Evolutionary conservation across 2,113 vertebrate genomes (phyloP).

Genomic region (Pollachius pollachius): DNA sequence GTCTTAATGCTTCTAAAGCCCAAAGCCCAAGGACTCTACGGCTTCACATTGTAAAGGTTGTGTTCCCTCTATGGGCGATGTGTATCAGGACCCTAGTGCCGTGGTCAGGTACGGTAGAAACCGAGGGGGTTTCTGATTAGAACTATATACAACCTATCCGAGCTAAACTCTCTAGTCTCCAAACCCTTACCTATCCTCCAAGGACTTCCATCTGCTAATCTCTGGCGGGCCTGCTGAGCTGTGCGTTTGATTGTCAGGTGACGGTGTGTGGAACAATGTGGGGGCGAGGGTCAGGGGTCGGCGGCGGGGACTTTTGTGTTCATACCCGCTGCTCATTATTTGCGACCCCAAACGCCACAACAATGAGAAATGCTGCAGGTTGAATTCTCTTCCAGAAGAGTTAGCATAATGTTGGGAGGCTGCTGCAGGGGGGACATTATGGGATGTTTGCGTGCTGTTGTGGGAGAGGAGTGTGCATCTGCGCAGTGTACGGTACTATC

Average conservation of each 20-base stretch:
- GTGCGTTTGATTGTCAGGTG: slow-evolving; percentile 29
- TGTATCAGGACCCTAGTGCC: too few relatives aligned
- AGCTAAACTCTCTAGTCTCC: too few relatives aligned
- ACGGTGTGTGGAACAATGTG: slow-evolving; percentile 9
- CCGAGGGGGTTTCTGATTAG: too few relatives aligned
- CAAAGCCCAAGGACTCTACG: too few relatives aligned
- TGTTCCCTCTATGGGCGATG: too few relatives aligned
- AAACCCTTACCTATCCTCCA: too few relatives aligned
- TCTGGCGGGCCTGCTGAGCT: slow-evolving; percentile 45
- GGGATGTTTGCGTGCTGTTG: slow-evolving; percentile 27
- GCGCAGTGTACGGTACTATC: neutral
- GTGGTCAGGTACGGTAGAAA: too few relatives aligned
- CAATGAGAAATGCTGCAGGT: slow-evolving; percentile 75
- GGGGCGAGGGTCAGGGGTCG: too few relatives aligned
- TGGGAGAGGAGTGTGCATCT: neutral
- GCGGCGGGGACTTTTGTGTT: slow-evolving; percentile 54
- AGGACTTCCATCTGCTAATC: too few relatives aligned
- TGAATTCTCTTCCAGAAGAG: slow-evolving; percentile 72
- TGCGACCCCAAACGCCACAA: slow-evolving; percentile 41
- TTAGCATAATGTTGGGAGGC: slow-evolving; percentile 64
- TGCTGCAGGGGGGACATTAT: slow-evolving; percentile 12
- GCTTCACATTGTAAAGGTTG: too few relatives aligned
- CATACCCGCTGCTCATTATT: slow-evolving; percentile 50
- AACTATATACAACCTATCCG: too few relatives aligned
- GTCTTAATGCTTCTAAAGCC: too few relatives aligned